Evolutionary conservation across 2,888 invertebrate species (phyloP).

Genomic region (Crematogaster levior): DNA sequence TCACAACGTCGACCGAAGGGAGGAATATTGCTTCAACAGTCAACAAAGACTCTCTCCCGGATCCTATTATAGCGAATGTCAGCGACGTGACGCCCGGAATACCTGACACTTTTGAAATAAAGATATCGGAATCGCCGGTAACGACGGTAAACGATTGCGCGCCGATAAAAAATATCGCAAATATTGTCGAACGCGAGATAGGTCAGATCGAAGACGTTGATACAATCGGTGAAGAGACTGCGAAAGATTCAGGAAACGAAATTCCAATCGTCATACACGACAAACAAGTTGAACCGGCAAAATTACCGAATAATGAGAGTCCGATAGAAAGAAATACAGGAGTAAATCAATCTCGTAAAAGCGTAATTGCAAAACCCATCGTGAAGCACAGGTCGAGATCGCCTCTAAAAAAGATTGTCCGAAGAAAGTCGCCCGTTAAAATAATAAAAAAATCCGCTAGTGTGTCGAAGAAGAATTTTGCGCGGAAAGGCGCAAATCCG

Average conservation of each 20-base stretch:
- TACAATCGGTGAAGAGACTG: not conserved
- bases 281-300: not conserved
- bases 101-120: conserved; percentile 77
- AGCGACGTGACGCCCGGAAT: conserved; percentile 55
- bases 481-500: conserved; percentile 60
- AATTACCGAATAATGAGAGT: not conserved
- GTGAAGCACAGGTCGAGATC: conserved; percentile 79
- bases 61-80: conserved; percentile 28
- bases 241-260: not conserved
- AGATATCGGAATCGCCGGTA: conserved; percentile 76
- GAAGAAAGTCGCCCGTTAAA: conserved; percentile 80
- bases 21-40: not conserved
- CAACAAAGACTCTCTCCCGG: not conserved
- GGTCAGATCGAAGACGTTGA: not conserved
- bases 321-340: not conserved
- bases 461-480: conserved; percentile 64
- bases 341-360: conserved; percentile 19
- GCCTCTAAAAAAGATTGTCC: conserved; percentile 78
- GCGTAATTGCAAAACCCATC: not conserved
- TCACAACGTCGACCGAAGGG: not conserved
- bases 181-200: not conserved
- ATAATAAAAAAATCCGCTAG: conserved; percentile 68
- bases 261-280: conserved; percentile 4
- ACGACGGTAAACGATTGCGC: conserved; percentile 78
- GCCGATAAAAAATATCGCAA: conserved; percentile 61